A percentile compares a stretch with the other conserved stretches of the same genome.
Conservation (phyloP, 1,140 invertebrate species). For the Tetramorium alpestre region DNA sequence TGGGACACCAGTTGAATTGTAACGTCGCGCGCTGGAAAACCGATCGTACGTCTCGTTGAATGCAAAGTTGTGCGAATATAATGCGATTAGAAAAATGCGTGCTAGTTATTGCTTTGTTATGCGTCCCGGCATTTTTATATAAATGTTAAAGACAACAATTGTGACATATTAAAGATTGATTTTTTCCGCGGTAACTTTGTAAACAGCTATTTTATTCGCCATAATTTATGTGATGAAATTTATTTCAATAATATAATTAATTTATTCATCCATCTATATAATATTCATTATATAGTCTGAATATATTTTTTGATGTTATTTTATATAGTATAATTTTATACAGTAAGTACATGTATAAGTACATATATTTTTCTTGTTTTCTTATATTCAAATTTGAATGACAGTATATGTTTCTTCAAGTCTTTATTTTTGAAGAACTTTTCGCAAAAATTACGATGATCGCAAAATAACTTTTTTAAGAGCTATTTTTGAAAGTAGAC, state of each 20-base stretch:
- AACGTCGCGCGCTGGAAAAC: neutral
- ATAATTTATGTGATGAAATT: neutral
- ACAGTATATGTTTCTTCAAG: neutral
- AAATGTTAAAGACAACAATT: neutral
- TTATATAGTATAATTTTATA: neutral
- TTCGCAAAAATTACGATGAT: conserved; percentile 75
- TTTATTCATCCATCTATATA: neutral
- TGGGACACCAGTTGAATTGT: conserved; percentile 42
- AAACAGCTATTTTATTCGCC: neutral
- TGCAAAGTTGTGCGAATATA: neutral
- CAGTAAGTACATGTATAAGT: neutral
- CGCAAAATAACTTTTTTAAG: conserved; percentile 72
- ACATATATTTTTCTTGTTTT: neutral
- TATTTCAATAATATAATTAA: neutral
- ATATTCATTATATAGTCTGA: neutral
- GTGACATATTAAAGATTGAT: neutral
- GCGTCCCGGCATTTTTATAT: neutral
- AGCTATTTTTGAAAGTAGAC: conserved; percentile 70
- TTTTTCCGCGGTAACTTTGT: neutral
- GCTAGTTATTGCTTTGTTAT: neutral
- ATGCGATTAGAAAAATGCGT: neutral
- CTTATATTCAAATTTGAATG: neutral
- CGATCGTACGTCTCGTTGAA: neutral
- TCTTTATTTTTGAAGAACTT: conserved; percentile 30
- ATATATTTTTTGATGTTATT: neutral